Percentiles rank a stretch among this genome's conserved stretches.
These are phyloP conservation scores for Atherinomorus stipes DNA, from an alignment of 2,113 vertebrate species.

Conservation along the genomic window DNA sequence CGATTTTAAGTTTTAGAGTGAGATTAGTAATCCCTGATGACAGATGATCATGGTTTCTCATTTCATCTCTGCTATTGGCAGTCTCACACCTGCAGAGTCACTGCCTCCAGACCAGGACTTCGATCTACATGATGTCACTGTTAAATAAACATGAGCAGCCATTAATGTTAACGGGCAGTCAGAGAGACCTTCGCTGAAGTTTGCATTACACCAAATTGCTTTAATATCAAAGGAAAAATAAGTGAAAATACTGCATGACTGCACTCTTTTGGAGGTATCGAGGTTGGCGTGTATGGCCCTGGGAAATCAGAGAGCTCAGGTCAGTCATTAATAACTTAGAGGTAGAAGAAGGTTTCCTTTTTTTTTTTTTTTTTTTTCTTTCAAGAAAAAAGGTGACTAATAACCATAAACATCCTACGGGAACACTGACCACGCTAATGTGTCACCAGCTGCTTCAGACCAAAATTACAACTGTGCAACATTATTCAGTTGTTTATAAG, in stretches of 20 bases:
- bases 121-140: constrained; percentile 43
- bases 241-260: constrained; percentile 11
- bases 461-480: not conserved
- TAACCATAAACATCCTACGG: not conserved
- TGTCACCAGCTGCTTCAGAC: not conserved
- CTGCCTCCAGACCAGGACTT: constrained; percentile 4
- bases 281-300: not conserved
- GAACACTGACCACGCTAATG: not conserved
- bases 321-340: constrained; percentile 30
- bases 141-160: constrained; percentile 39
- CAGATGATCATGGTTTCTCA: constrained; percentile 20
- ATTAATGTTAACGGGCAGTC: constrained; percentile 40
- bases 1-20: constrained; percentile 38
- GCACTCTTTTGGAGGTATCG: constrained; percentile 8
- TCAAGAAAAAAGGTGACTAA: constrained; percentile 23
- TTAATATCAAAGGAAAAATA: constrained; percentile 41
- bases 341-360: not conserved
- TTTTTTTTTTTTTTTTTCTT: too few relatives aligned
- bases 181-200: constrained; percentile 23
- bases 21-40: constrained; percentile 29
- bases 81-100: constrained; percentile 30
- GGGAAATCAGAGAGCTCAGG: constrained; percentile 36
- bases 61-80: constrained; percentile 28
- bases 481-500: not conserved
- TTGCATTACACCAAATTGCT: not conserved